phyloP scores from a whole-genome alignment of 2,113 vertebrate species.

The Chaetodon auriga region DNA sequence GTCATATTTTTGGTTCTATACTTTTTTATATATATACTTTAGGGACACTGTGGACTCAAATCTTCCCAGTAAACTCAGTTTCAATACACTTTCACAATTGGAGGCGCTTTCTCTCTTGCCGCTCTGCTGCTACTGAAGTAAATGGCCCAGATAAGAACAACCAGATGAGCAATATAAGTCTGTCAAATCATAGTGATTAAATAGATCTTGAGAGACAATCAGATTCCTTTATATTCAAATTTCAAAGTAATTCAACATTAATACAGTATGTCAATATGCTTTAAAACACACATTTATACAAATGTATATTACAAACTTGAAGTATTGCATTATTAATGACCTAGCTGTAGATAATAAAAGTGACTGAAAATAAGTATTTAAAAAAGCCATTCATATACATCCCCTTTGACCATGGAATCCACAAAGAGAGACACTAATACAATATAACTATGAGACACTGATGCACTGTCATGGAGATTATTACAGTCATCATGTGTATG shows the following conservation, averaged over 20 bases:
- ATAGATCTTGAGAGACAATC: background rate
- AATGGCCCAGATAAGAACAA: conserved; percentile 11
- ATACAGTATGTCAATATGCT: background rate
- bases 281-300: background rate
- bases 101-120: background rate
- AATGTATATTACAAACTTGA: background rate
- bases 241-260: background rate
- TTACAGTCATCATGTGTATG: conserved; percentile 75
- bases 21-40: background rate
- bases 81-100: background rate
- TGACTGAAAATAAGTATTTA: conserved; percentile 4
- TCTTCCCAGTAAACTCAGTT: background rate
- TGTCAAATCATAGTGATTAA: background rate
- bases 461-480: conserved; percentile 61
- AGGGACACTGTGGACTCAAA: background rate
- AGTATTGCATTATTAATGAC: background rate
- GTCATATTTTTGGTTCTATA: too few species aligned
- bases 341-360: background rate
- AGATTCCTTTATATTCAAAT: background rate
- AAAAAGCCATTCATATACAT: background rate
- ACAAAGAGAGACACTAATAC: conserved; percentile 11
- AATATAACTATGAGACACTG: conserved; percentile 20
- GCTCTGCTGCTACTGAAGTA: background rate
- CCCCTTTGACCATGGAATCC: background rate
- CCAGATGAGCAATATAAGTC: background rate